Evolutionary conservation across 1,140 invertebrate genomes (phyloP).

Genomic region (Dendrolimus punctatus): DNA sequence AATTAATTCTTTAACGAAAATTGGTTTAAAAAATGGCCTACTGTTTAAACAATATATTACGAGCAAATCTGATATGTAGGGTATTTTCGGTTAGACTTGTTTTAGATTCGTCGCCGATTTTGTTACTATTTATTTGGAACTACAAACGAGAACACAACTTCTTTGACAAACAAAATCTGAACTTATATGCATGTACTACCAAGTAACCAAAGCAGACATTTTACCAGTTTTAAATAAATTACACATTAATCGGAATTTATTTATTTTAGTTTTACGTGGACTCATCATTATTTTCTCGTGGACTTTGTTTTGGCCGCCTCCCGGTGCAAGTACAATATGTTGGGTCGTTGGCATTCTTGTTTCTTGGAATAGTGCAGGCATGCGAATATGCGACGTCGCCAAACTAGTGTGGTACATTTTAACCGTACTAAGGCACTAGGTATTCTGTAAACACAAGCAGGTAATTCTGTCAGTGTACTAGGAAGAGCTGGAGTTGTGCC

Average conservation of each 20-base stretch:
- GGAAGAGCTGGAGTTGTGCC: conserved; percentile 55
- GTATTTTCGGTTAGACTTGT: no score
- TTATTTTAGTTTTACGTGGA: conserved; percentile 1
- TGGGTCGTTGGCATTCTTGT: conserved; percentile 26
- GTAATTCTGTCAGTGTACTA: conserved; percentile 43
- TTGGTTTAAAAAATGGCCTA: no score
- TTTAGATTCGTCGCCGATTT: no score
- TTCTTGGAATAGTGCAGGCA: conserved; percentile 26
- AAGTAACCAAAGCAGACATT: no score
- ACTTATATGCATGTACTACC: no score
- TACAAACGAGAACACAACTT: no score
- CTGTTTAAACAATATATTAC: no score
- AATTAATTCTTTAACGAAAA: no score
- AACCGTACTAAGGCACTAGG: conserved; percentile 29
- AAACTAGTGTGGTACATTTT: conserved; percentile 17
- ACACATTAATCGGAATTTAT: neutral
- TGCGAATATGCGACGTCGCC: conserved; percentile 11
- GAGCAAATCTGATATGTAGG: no score
- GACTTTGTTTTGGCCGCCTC: conserved; percentile 17
- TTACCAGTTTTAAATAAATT: neutral
- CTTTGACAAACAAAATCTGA: no score
- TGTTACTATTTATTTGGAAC: no score
- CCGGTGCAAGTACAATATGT: conserved; percentile 5
- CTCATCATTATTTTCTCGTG: conserved; percentile 19
- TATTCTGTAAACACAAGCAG: conserved; percentile 33